Evolutionary conservation across 2,113 vertebrate species (phyloP).

Genomic region (Empidonax alnorum): DNA sequence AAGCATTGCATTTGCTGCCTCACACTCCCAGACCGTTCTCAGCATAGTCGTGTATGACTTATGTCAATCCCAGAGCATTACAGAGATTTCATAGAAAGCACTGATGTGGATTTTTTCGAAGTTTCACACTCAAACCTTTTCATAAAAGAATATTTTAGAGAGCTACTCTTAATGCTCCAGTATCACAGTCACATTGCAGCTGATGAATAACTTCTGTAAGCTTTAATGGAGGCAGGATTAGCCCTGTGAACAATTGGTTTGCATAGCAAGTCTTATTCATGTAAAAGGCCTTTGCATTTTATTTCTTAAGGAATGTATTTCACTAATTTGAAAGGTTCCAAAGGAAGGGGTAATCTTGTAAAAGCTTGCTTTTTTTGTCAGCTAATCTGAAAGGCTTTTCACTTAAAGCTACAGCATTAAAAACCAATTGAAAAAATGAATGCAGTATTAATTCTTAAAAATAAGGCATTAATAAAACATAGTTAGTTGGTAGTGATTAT

Average conservation of each 20-base stretch:
- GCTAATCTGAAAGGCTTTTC: not conserved
- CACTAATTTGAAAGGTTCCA: not conserved
- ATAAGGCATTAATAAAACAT: not conserved
- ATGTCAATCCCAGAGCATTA: not conserved
- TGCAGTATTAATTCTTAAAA: not conserved
- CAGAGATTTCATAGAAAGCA: not conserved
- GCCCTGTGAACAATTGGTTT: not conserved
- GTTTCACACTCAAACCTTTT: not conserved
- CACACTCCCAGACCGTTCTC: conserved; percentile 12
- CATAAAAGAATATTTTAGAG: not conserved
- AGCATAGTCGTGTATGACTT: not conserved
- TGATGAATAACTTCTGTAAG: not conserved
- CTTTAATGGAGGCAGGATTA: not conserved
- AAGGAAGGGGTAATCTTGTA: not conserved
- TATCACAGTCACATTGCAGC: not conserved
- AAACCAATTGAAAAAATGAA: not conserved
- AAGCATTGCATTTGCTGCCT: conserved; percentile 30
- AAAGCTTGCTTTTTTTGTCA: not conserved
- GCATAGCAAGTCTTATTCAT: not conserved
- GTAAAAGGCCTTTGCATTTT: not conserved
- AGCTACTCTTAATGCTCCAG: not conserved
- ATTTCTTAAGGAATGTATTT: not conserved
- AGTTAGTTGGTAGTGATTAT: not conserved
- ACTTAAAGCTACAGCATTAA: not conserved
- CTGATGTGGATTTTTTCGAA: not conserved